A percentile compares a stretch with the other conserved stretches of the same genome.
Conservation (phyloP, 1,140 invertebrate species). For the Papilio xuthus region DNA sequence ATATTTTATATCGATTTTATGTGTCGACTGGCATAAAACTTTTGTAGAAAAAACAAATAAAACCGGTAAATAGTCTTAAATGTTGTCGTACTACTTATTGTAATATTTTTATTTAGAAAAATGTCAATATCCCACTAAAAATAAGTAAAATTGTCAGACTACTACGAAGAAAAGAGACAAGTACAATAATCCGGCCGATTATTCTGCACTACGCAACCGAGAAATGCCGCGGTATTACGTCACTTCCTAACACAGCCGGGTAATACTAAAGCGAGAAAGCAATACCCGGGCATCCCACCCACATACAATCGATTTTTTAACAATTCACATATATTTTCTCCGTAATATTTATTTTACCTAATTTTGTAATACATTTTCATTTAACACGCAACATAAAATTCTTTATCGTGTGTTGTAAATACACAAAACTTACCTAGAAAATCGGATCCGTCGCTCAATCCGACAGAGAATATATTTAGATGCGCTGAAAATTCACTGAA, state of each 20-base stretch:
- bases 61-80: not conserved
- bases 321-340: constrained; percentile 57
- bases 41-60: not conserved
- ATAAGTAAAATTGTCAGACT: constrained; percentile 53
- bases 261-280: constrained; percentile 68
- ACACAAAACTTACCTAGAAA: constrained; percentile 72
- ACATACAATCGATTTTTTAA: constrained; percentile 79
- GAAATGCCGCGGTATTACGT: constrained; percentile 63
- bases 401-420: constrained; percentile 46
- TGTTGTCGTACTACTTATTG: not conserved
- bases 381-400: constrained; percentile 39
- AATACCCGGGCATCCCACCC: constrained; percentile 68
- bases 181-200: constrained; percentile 60
- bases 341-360: constrained; percentile 47
- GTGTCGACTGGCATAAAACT: not conserved
- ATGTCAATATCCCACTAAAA: constrained; percentile 47
- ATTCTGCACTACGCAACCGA: constrained; percentile 57
- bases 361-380: constrained; percentile 42
- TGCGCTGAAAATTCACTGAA: constrained; percentile 69
- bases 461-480: constrained; percentile 77
- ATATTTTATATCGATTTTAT: constrained; percentile 9
- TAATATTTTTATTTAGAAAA: constrained; percentile 53
- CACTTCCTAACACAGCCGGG: constrained; percentile 62
- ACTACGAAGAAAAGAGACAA: constrained; percentile 52
- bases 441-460: constrained; percentile 62